A percentile compares a stretch with the other conserved stretches of the same genome.
Conservation (phyloP, 1,140 invertebrate species). For the Gryon sp. region DNA sequence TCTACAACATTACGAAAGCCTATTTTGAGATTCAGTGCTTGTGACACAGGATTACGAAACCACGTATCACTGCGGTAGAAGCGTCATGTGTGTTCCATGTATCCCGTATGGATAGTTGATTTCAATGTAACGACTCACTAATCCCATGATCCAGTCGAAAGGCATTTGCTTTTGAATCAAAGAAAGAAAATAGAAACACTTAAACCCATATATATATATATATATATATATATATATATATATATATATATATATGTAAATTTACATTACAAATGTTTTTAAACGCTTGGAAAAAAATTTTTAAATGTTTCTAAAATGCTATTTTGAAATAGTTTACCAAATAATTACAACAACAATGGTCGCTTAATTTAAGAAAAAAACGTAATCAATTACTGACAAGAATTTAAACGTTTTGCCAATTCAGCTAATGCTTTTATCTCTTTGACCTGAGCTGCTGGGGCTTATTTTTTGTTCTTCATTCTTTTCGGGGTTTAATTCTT, state of each 20-base stretch:
- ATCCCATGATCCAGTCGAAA: constrained; percentile 41
- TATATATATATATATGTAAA: no score
- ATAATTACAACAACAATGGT: constrained; percentile 23
- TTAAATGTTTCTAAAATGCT: no score
- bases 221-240: no score
- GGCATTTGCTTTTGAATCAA: constrained; percentile 8
- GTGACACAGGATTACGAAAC: constrained; percentile 47
- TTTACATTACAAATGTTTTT: no score
- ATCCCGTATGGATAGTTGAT: constrained; percentile 28
- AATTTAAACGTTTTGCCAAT: constrained; percentile 14
- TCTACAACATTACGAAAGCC: constrained; percentile 38
- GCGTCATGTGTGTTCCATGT: constrained; percentile 43
- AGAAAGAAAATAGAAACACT: constrained; percentile 8
- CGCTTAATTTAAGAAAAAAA: constrained; percentile 3
- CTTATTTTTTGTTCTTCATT: constrained; percentile 6
- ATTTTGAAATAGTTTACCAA: no score
- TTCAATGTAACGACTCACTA: constrained; percentile 21
- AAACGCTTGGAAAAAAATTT: no score
- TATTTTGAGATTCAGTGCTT: constrained; percentile 54
- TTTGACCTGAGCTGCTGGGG: neutral
- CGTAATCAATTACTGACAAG: constrained; percentile 12
- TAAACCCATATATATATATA: no score
- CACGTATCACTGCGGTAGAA: constrained; percentile 34
- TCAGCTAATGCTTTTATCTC: constrained; percentile 24
- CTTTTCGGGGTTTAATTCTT: constrained; percentile 19